These are phyloP conservation scores for Crotophaga sulcirostris DNA, from an alignment of 2,113 vertebrate genomes.

Conservation along the genomic window DNA sequence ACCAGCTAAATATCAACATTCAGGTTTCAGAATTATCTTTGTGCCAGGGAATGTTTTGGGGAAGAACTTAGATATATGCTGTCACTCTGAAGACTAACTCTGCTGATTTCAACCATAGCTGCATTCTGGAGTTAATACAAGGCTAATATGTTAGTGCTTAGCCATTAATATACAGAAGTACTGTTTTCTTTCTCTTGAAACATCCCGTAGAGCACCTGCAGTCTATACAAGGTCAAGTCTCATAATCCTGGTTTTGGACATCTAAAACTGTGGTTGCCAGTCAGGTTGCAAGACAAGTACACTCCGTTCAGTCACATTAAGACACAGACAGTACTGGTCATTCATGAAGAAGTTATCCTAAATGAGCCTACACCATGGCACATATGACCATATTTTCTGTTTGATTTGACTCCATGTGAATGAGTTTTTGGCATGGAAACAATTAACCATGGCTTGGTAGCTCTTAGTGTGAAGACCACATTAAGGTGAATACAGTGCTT, in stretches of 20 bases:
- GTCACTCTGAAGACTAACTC: neutral
- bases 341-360: neutral
- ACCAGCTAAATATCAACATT: neutral
- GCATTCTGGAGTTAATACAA: neutral
- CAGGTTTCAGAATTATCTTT: neutral
- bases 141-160: neutral
- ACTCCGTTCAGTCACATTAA: neutral
- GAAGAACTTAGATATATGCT: neutral
- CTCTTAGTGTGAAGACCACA: neutral
- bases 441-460: neutral
- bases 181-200: neutral
- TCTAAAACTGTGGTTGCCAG: accelerated
- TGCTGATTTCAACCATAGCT: neutral
- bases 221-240: neutral
- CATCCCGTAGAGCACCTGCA: neutral
- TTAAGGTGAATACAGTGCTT: neutral
- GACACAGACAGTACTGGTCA: neutral
- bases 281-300: neutral
- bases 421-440: neutral
- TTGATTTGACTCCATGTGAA: neutral
- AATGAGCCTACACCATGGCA: neutral
- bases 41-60: neutral
- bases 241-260: neutral
- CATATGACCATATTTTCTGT: neutral
- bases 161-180: neutral